Percentiles rank a stretch among this genome's conserved stretches.
phyloP scores from a whole-genome alignment of 2,888 invertebrate genomes.

The Opisthograptis luteolata region DNA sequence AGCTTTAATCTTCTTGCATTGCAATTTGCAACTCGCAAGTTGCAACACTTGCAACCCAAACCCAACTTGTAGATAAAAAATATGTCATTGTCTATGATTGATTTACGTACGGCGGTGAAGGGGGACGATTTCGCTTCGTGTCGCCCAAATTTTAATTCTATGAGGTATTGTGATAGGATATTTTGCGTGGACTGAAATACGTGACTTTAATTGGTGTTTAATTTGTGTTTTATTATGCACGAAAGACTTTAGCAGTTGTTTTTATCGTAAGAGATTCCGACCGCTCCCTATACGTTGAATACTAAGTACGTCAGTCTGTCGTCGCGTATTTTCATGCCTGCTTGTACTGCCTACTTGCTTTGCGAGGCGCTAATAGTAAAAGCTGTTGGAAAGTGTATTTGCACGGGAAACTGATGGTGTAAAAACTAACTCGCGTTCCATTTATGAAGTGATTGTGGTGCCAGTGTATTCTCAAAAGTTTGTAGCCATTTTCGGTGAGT shows the following conservation, averaged over 20 bases:
- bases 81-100: slow-evolving; percentile 66
- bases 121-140: slow-evolving; percentile 75
- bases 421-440: slow-evolving; percentile 78
- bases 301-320: slow-evolving; percentile 69
- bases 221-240: slow-evolving; percentile 58
- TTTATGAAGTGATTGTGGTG: slow-evolving; percentile 66
- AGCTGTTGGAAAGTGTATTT: slow-evolving; percentile 82
- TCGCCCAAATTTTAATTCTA: slow-evolving; percentile 72
- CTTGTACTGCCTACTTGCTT: slow-evolving; percentile 74
- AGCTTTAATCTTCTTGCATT: no score
- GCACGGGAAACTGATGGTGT: slow-evolving; percentile 70
- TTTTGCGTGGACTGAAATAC: slow-evolving; percentile 63
- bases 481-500: slow-evolving; percentile 81
- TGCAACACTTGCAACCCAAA: not conserved
- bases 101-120: slow-evolving; percentile 66
- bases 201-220: slow-evolving; percentile 63
- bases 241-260: slow-evolving; percentile 44
- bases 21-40: not conserved
- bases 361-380: slow-evolving; percentile 79
- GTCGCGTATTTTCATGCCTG: slow-evolving; percentile 79
- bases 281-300: slow-evolving; percentile 77
- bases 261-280: slow-evolving; percentile 66
- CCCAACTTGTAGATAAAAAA: slow-evolving; percentile 20
- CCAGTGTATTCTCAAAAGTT: slow-evolving; percentile 65
- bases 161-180: slow-evolving; percentile 68